Evolutionary conservation across 1,140 invertebrate species (phyloP), one percentile per base, ranked within the genome.

Genomic region (Nymphalis io): DNA sequence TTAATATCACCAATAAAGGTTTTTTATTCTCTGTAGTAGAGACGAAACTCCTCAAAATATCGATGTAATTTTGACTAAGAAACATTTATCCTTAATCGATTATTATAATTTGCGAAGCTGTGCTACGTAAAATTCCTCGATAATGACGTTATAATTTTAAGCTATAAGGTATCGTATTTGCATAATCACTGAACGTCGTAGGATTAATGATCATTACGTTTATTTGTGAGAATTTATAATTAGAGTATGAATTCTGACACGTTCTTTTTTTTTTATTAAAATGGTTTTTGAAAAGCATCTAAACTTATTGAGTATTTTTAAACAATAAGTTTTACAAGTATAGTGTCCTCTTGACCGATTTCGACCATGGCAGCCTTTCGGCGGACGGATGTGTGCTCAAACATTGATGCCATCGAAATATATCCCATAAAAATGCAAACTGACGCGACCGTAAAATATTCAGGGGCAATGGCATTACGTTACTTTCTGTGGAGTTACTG

Each of bases 91-190:
- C 23, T 20, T 51, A 51, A 55, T 55, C 51, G 20, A 55, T 55
- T 55, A 20, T 51, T 51, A 48, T 48, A 48, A 48, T 48, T 48
- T n/a, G 15, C n/a, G 44, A 48, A 33, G 15, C 44, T 18, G 16
- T 48, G 16, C 46, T n/a, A 38, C 20, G 42, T 67, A 51, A 67
- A 67, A 59, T 70, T 70, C 62, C 23, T 70, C 60, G 18, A 57
- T 70, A 70, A 70, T 65, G 68, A 70, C 57, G 38, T 60, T 70
- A 70, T 70, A 70, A 64, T 70, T 70, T 70, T 48, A 60, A 61
- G 61, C 68, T 57, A 64, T 33, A 64, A 65, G 62, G 62, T 57
- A 70, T 40, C 68, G 58, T 40, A 70, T 70, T 70, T 70, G 61
- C 68, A 70, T 70, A 70, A 70, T 58, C 61, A 64, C 57, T 70